Evolutionary conservation across 1,140 invertebrate species (phyloP), one percentile per base, ranked within the genome.

Genomic region (Drosophila sp.): DNA sequence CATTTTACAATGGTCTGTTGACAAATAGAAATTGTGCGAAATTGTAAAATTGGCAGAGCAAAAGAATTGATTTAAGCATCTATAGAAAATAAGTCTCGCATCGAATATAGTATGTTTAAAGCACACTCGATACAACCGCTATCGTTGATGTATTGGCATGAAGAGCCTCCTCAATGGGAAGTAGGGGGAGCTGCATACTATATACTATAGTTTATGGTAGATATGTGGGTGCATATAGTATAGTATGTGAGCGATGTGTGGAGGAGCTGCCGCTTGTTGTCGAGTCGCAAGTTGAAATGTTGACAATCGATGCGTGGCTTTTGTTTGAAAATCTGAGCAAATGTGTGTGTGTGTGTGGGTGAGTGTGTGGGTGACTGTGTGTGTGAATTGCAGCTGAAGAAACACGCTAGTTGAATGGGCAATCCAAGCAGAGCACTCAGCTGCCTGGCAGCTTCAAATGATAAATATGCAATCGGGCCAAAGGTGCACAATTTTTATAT

Each of bases 401-500:
- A 29, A 29, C 40, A 56, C 34, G 27, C 27, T 32, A 14, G 29
- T 51, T 51, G 48, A 36, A 53, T 21, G 32, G 50, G n/a, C 40
- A 63, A 57, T 25, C 56, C 18, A 51, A 36, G 11, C 46, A 4
- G 13, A 41, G 48, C 36, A 34, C 40, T 62, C 29, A 45, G 65
- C 66, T 70, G 29, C 59, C 25, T 78, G 79, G 74, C 79, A 82
- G 71, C 79, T 64, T 61, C 74, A 78, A 82, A 82, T 82, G 79
- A 82, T 82, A 82, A 82, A 82, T 82, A 82, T 82, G 79, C 79
- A 78, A 82, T 78, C 79, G 79, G 63, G 79, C 50, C 79, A 82
- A 82, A 82, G 79, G 79, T 82, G 79, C 77, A 78, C 61, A 70
- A 82, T 82, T 78, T 82, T 82, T 82, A 78, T 82, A 82, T 82